Evolutionary conservation across 2,888 invertebrate species (phyloP).

Genomic region (Muschampia staudingeri): DNA sequence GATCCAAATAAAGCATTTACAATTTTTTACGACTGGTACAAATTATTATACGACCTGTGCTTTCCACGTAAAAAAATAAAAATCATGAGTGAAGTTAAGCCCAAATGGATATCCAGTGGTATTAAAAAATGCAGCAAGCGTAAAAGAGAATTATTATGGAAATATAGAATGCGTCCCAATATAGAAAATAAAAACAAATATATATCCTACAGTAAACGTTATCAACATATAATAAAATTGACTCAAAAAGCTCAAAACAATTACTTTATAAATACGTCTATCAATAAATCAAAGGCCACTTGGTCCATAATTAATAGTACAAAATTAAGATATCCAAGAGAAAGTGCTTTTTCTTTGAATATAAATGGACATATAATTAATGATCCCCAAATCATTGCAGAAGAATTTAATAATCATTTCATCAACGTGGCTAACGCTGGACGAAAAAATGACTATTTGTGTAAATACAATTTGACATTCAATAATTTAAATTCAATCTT

Average conservation of each 20-base stretch:
- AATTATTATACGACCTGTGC: conserved; percentile 15
- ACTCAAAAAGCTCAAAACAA: conserved; percentile 21
- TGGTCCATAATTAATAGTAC: conserved; percentile 9
- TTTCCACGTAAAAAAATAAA: conserved; percentile 15
- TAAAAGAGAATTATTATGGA: conserved; percentile 14
- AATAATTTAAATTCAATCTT: no score
- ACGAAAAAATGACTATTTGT: no score
- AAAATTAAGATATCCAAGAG: neutral
- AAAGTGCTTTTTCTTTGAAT: neutral
- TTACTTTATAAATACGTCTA: neutral
- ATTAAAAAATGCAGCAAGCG: conserved; percentile 11
- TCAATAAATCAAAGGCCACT: neutral
- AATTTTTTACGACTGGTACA: neutral
- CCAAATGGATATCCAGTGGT: conserved; percentile 24
- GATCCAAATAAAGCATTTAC: no score
- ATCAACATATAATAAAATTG: neutral
- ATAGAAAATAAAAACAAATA: neutral
- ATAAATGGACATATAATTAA: neutral
- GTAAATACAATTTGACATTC: no score
- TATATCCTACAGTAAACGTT: neutral
- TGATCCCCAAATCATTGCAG: neutral
- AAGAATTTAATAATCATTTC: no score
- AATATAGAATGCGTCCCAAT: neutral
- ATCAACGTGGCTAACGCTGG: no score
- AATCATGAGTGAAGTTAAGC: neutral